Percentiles rank a stretch among this genome's conserved stretches.
These are phyloP conservation scores for Hirtodrosophila histrioides DNA, from an alignment of 2,888 invertebrate genomes.

Conservation along the genomic window DNA sequence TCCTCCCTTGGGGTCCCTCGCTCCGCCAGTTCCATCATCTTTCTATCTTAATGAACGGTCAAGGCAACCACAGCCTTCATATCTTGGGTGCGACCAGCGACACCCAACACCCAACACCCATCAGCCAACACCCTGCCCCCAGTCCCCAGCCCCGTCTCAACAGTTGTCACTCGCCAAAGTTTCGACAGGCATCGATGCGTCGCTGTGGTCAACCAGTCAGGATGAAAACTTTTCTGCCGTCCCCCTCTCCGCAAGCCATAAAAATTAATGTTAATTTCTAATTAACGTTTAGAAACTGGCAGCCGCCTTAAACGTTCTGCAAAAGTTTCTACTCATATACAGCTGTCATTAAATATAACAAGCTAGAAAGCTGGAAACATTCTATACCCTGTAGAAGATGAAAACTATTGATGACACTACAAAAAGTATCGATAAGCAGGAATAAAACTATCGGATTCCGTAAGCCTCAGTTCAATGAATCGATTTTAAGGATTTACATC, in stretches of 20 bases:
- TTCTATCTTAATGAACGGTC: conserved; percentile 34
- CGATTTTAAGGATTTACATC: too few relatives aligned
- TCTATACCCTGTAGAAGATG: too few relatives aligned
- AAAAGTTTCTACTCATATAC: conserved; percentile 31
- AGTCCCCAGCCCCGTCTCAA: not conserved
- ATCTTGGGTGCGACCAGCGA: too few relatives aligned
- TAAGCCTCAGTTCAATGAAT: too few relatives aligned
- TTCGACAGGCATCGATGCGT: conserved; percentile 24
- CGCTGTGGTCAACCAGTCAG: conserved; percentile 41
- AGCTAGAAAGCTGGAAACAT: conserved; percentile 8
- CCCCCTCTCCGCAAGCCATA: conserved; percentile 13
- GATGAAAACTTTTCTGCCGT: conserved; percentile 14
- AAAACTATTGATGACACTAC: too few relatives aligned
- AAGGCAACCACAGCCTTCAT: conserved; percentile 14
- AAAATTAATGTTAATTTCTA: conserved; percentile 52
- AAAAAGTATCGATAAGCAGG: too few relatives aligned
- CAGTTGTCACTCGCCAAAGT: conserved; percentile 32
- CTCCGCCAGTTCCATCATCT: not conserved
- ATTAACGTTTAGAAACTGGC: conserved; percentile 40
- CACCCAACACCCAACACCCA: too few relatives aligned
- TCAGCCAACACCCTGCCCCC: too few relatives aligned
- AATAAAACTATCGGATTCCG: too few relatives aligned
- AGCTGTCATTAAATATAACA: conserved; percentile 43
- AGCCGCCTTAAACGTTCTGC: conserved; percentile 19
- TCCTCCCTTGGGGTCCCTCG: not conserved